These are phyloP conservation scores for Phengaris alcon DNA, from an alignment of 2,888 invertebrate genomes.

Conservation along the genomic window DNA sequence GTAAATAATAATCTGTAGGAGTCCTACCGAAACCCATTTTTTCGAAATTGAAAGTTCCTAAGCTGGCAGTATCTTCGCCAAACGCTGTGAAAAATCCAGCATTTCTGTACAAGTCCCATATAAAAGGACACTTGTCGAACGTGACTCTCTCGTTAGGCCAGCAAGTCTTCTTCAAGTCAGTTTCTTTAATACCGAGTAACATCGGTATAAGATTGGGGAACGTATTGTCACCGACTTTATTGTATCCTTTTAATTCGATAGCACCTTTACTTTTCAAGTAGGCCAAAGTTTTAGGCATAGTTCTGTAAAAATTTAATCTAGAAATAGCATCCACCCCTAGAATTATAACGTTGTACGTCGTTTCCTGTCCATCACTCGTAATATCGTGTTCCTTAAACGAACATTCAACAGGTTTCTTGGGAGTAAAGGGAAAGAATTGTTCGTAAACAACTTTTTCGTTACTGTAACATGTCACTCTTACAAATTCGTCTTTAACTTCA, in stretches of 20 bases:
- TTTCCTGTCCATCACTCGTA: slow-evolving; percentile 45
- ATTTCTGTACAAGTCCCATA: slow-evolving; percentile 89
- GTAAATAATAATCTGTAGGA: slow-evolving; percentile 92
- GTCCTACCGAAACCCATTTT: slow-evolving; percentile 87
- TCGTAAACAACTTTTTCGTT: slow-evolving; percentile 75
- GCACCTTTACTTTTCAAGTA: slow-evolving; percentile 82
- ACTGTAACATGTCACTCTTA: slow-evolving; percentile 82
- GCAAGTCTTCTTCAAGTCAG: slow-evolving; percentile 82
- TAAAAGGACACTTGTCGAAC: slow-evolving; percentile 89
- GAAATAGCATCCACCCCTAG: slow-evolving; percentile 93
- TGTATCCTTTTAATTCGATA: slow-evolving; percentile 91
- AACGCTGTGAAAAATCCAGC: slow-evolving; percentile 88
- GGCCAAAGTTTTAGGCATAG: slow-evolving; percentile 86
- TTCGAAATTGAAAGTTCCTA: slow-evolving; percentile 90
- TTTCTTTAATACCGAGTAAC: slow-evolving; percentile 84
- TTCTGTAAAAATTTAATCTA: slow-evolving; percentile 89
- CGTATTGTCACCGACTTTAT: slow-evolving; percentile 96
- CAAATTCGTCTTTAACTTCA: slow-evolving; percentile 81
- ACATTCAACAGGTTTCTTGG: no score
- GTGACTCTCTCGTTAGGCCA: slow-evolving; percentile 77
- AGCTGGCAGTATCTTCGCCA: slow-evolving; percentile 89
- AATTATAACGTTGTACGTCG: slow-evolving; percentile 84
- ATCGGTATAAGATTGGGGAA: slow-evolving; percentile 93
- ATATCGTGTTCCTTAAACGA: slow-evolving; percentile 44
- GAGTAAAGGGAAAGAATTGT: slow-evolving; percentile 84